Evolutionary conservation across 2,797 vertebrate genomes (phyloP).

Genomic region (Sylvia borin): DNA sequence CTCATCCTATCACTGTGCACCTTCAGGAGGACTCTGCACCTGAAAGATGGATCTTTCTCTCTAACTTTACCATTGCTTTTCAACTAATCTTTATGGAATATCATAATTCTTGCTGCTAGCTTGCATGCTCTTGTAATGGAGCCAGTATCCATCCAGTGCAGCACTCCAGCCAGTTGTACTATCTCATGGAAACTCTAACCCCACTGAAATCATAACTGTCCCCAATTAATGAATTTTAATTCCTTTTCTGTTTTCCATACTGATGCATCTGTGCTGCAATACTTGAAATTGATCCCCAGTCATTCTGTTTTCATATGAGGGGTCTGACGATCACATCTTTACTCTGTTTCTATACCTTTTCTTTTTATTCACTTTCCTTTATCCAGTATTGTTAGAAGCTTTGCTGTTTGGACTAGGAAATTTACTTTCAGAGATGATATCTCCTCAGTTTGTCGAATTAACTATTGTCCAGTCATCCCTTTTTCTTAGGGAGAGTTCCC

Average conservation of each 20-base stretch:
- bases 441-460: background rate
- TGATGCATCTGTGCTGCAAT: background rate
- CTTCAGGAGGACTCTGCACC: background rate
- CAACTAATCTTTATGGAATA: background rate
- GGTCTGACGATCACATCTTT: background rate
- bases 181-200: background rate
- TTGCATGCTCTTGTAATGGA: background rate
- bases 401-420: background rate
- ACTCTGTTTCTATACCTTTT: background rate
- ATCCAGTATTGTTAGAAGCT: background rate
- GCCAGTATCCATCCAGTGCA: background rate
- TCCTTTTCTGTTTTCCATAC: background rate
- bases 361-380: background rate
- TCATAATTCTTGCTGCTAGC: background rate
- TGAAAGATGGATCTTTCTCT: background rate
- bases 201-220: background rate
- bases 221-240: background rate
- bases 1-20: background rate
- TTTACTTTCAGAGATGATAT: background rate
- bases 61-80: background rate
- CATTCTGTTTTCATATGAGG: background rate
- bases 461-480: background rate
- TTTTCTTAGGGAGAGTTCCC: background rate
- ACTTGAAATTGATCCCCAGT: accelerated
- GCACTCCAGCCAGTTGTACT: background rate